Conservation (phyloP, 2,113 vertebrate species). For the Capreolus pygargus region DNA sequence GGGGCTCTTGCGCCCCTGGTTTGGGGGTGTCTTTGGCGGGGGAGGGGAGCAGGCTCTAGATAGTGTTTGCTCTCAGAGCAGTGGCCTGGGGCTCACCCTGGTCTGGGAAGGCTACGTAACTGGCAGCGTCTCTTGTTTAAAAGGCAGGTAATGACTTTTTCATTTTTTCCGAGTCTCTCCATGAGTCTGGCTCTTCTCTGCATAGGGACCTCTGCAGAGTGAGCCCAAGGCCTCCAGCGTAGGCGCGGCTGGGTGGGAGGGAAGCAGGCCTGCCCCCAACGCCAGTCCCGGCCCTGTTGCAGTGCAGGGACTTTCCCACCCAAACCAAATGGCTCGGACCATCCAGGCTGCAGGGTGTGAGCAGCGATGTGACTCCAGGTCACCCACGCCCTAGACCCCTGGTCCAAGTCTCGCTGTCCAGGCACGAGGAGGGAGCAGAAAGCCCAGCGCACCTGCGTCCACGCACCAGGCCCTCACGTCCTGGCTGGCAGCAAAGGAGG, state of each 20-base stretch:
- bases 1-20: too few species aligned
- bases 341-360: neutral
- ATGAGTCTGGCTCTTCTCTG: neutral
- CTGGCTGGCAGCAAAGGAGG: neutral
- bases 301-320: neutral
- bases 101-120: neutral
- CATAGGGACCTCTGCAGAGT: accelerated
- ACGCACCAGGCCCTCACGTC: neutral
- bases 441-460: neutral
- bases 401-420: neutral
- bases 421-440: neutral
- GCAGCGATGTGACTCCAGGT: neutral
- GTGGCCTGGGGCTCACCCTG: neutral
- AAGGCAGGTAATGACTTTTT: neutral
- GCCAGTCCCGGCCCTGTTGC: neutral
- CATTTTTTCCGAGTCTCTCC: neutral
- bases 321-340: neutral
- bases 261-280: neutral
- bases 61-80: neutral
- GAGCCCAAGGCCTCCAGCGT: neutral
- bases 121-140: neutral
- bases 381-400: accelerated
- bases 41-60: neutral
- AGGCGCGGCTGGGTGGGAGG: neutral
- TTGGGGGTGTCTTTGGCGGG: too few species aligned